phyloP scores from a whole-genome alignment of 1,140 invertebrate species.

The Eumaeus atala region DNA sequence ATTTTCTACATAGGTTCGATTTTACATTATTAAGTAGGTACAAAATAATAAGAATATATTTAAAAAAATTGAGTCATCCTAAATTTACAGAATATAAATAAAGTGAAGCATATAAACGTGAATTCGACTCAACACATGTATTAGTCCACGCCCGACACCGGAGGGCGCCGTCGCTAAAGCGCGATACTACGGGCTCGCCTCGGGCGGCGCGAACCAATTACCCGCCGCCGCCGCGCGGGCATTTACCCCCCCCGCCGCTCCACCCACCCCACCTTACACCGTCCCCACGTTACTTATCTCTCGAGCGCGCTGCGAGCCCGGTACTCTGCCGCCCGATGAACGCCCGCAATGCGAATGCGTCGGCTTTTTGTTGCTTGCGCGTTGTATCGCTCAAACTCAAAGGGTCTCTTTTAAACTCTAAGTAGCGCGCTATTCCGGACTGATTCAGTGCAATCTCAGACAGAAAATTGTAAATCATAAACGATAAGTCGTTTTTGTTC shows the following conservation, averaged over 20 bases:
- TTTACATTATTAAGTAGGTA: too few species aligned
- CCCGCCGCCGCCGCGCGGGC: conserved; percentile 62
- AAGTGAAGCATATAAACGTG: conserved; percentile 23
- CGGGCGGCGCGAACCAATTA: conserved; percentile 72
- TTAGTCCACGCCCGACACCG: conserved; percentile 50
- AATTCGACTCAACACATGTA: conserved; percentile 34
- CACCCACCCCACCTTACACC: conserved; percentile 18
- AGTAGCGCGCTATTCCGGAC: too few species aligned
- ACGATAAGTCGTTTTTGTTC: too few species aligned
- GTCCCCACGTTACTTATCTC: conserved; percentile 39
- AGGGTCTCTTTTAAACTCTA: too few species aligned
- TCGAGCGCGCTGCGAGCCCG: conserved; percentile 44
- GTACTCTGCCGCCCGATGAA: conserved; percentile 51
- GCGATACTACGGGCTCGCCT: conserved; percentile 75
- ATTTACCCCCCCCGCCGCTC: conserved; percentile 46
- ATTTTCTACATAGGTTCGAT: too few species aligned
- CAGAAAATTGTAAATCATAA: too few species aligned
- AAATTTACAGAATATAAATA: conserved; percentile 17
- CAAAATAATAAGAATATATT: too few species aligned
- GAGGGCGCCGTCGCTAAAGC: conserved; percentile 76
- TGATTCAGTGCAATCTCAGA: too few species aligned
- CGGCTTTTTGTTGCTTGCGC: conserved; percentile 34
- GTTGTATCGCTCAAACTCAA: conserved; percentile 1
- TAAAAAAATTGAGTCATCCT: too few species aligned
- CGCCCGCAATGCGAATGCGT: conserved; percentile 62